These are phyloP conservation scores for Diploptera punctata DNA, from an alignment of 2,888 invertebrate species.

Conservation along the genomic window DNA sequence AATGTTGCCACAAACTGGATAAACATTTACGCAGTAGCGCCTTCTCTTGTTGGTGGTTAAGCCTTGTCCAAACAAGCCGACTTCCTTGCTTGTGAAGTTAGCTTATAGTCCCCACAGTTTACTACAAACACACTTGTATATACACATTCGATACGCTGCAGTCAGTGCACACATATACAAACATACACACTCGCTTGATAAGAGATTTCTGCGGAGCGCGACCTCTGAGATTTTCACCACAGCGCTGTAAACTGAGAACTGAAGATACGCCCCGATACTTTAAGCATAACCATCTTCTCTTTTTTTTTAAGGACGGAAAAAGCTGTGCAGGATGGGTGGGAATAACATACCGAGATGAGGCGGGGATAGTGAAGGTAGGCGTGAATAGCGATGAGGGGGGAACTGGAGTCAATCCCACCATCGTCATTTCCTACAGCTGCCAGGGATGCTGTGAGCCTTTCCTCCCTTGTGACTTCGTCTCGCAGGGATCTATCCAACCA, in stretches of 20 bases:
- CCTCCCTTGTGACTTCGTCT: too few species aligned
- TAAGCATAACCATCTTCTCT: neutral
- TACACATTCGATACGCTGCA: slow-evolving; percentile 35
- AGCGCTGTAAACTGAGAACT: slow-evolving; percentile 33
- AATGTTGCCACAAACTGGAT: slow-evolving; percentile 38
- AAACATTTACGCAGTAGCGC: slow-evolving; percentile 46
- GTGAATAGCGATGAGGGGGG: too few species aligned
- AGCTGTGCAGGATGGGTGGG: neutral
- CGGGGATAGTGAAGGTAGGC: neutral
- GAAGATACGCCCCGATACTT: slow-evolving; percentile 11
- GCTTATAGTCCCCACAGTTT: slow-evolving; percentile 39
- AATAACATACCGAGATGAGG: neutral
- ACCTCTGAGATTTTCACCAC: slow-evolving; percentile 6
- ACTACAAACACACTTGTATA: slow-evolving; percentile 38
- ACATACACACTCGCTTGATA: neutral
- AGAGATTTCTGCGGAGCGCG: neutral
- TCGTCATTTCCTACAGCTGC: too few species aligned
- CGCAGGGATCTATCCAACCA: too few species aligned
- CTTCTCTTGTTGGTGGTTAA: slow-evolving; percentile 33
- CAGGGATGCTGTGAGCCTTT: too few species aligned
- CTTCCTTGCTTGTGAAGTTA: slow-evolving; percentile 29
- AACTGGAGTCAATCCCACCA: too few species aligned
- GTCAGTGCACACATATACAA: neutral
- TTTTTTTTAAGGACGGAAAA: neutral
- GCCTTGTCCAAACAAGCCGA: slow-evolving; percentile 38